Conservation (phyloP, 1,140 invertebrate genomes). For the Temnothorax nylanderi region DNA sequence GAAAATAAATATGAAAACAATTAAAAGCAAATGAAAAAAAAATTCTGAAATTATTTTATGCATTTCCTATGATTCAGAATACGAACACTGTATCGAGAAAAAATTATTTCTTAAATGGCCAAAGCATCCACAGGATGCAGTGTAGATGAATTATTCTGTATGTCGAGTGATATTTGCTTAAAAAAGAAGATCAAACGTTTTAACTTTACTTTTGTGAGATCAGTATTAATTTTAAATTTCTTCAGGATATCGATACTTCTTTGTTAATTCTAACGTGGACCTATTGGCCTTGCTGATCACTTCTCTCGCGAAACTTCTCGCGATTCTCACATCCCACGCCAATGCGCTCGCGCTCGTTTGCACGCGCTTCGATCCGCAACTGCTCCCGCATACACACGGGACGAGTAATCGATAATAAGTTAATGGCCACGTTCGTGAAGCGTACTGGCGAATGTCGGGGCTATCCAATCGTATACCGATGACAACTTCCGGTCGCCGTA, state of each 20-base stretch:
- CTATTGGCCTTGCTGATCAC: no score
- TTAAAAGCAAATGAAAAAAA: background rate
- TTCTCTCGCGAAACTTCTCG: background rate
- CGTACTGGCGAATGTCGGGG: slow-evolving; percentile 46
- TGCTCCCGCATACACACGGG: slow-evolving; percentile 50
- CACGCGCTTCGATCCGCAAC: slow-evolving; percentile 49
- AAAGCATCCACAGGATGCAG: background rate
- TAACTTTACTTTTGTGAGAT: background rate
- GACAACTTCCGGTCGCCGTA: slow-evolving; percentile 71
- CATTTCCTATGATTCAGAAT: background rate
- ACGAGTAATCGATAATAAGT: slow-evolving; percentile 76
- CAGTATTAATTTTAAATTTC: background rate
- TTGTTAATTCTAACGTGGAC: background rate
- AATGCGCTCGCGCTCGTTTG: slow-evolving; percentile 35
- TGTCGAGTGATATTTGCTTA: background rate
- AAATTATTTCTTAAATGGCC: background rate
- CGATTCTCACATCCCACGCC: slow-evolving; percentile 17
- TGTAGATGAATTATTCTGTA: background rate
- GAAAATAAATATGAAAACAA: background rate
- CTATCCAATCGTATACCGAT: slow-evolving; percentile 67
- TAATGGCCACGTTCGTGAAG: slow-evolving; percentile 71
- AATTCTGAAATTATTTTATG: background rate
- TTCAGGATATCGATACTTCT: background rate
- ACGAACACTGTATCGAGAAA: background rate
- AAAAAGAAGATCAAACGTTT: background rate